These are phyloP conservation scores for Calcarius lapponicus DNA, from an alignment of 2,797 vertebrate genomes.

Conservation along the genomic window DNA sequence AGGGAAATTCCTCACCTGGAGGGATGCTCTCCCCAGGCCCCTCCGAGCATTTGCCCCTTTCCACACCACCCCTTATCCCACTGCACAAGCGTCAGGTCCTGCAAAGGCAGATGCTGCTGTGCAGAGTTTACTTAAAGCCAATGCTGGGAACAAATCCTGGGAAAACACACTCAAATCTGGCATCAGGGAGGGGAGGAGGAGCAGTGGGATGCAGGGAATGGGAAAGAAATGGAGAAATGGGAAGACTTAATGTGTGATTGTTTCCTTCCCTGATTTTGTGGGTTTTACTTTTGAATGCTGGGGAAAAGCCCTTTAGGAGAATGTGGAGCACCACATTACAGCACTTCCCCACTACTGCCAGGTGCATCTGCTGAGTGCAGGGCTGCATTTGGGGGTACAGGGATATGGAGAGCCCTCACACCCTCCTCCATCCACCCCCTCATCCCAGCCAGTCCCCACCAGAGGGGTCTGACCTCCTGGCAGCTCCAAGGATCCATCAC, in stretches of 20 bases:
- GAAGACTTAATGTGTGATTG: rapidly evolving
- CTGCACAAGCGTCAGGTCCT: rapidly evolving
- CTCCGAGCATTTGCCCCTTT: rapidly evolving
- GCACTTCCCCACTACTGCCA: not conserved
- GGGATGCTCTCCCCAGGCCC: not conserved
- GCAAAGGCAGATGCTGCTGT: not conserved
- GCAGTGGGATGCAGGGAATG: not conserved
- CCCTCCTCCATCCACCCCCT: not conserved
- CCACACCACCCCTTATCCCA: not conserved
- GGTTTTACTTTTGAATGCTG: not conserved
- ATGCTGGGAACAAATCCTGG: not conserved
- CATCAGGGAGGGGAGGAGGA: not conserved
- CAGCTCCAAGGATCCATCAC: not conserved
- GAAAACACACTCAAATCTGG: not conserved
- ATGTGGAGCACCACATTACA: rapidly evolving
- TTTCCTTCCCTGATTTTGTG: not conserved
- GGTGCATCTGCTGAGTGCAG: not conserved
- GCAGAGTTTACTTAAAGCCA: not conserved
- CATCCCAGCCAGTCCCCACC: not conserved
- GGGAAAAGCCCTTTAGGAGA: not conserved
- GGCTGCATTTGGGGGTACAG: not conserved
- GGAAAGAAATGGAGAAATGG: not conserved
- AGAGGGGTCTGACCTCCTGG: not conserved
- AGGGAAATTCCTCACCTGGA: not conserved
- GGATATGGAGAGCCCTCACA: not conserved